Conservation (phyloP, 2,888 invertebrate genomes). For the Spilosoma lubricipeda region DNA sequence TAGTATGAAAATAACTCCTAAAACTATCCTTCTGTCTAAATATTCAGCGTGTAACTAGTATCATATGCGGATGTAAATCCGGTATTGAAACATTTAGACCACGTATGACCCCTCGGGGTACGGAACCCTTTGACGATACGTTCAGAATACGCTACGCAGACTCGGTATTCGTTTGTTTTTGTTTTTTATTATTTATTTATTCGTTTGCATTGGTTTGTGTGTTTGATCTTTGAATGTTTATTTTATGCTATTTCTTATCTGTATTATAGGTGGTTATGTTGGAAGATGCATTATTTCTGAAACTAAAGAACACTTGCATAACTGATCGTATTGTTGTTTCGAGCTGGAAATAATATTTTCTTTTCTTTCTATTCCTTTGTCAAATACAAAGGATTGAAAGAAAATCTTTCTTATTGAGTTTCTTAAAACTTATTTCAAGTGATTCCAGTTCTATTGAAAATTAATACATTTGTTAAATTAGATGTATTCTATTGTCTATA, state of each 20-base stretch:
- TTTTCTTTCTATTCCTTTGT: neutral
- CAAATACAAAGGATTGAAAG: no score
- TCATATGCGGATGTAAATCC: slow-evolving; percentile 71
- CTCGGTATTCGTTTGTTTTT: slow-evolving; percentile 32
- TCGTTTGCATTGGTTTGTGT: slow-evolving; percentile 10
- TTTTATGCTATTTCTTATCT: slow-evolving; percentile 7
- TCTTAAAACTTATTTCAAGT: neutral
- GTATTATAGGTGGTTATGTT: neutral
- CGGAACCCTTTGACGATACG: slow-evolving; percentile 51
- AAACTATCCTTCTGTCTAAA: slow-evolving; percentile 51
- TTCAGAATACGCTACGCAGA: slow-evolving; percentile 47
- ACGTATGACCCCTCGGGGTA: slow-evolving; percentile 68
- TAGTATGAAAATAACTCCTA: slow-evolving; percentile 26
- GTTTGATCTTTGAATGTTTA: slow-evolving; percentile 11
- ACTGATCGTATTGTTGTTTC: neutral
- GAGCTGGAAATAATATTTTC: neutral
- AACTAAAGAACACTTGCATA: neutral
- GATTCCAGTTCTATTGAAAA: neutral
- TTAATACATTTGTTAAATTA: no score
- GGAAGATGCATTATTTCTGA: neutral
- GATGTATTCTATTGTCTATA: no score
- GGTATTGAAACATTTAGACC: slow-evolving; percentile 80
- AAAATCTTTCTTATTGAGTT: neutral
- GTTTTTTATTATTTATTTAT: slow-evolving; percentile 23
- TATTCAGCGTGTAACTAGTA: slow-evolving; percentile 62